These are phyloP conservation scores for Stenurella melanura DNA, from an alignment of 2,888 invertebrate genomes.

Conservation along the genomic window DNA sequence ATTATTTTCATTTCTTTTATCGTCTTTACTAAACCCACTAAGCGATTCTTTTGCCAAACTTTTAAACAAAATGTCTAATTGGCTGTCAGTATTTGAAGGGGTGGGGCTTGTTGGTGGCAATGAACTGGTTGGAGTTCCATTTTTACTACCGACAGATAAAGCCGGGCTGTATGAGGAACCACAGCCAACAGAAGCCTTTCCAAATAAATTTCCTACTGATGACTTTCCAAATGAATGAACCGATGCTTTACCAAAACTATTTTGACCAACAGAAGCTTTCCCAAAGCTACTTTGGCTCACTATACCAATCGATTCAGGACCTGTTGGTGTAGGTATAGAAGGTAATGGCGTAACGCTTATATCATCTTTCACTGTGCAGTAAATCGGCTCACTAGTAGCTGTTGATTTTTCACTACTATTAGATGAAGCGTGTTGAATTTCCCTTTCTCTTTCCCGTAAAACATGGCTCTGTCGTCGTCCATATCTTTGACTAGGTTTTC, in stretches of 20 bases:
- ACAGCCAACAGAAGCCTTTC: conserved; percentile 72
- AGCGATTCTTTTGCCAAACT: conserved; percentile 83
- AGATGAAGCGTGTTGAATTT: conserved; percentile 64
- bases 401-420: conserved; percentile 77
- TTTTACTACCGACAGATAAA: conserved; percentile 71
- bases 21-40: conserved; percentile 74
- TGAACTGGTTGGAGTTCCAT: conserved; percentile 65
- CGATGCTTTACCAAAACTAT: conserved; percentile 73
- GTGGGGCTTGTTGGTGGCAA: conserved; percentile 63
- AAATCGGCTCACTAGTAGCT: conserved; percentile 70
- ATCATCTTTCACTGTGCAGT: conserved; percentile 69
- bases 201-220: conserved; percentile 65
- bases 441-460: conserved; percentile 72
- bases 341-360: conserved; percentile 57
- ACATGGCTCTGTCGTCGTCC: conserved; percentile 94
- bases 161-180: conserved; percentile 73
- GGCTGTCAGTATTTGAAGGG: conserved; percentile 71
- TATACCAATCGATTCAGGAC: conserved; percentile 65
- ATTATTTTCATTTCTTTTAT: conserved; percentile 77
- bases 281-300: conserved; percentile 70
- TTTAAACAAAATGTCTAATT: conserved; percentile 85
- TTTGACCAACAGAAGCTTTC: conserved; percentile 71
- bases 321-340: conserved; percentile 53
- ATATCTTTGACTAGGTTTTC: conserved; percentile 93
- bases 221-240: conserved; percentile 65